Conservation (phyloP, 1,140 invertebrate species). For the Bombus difficillimus region DNA sequence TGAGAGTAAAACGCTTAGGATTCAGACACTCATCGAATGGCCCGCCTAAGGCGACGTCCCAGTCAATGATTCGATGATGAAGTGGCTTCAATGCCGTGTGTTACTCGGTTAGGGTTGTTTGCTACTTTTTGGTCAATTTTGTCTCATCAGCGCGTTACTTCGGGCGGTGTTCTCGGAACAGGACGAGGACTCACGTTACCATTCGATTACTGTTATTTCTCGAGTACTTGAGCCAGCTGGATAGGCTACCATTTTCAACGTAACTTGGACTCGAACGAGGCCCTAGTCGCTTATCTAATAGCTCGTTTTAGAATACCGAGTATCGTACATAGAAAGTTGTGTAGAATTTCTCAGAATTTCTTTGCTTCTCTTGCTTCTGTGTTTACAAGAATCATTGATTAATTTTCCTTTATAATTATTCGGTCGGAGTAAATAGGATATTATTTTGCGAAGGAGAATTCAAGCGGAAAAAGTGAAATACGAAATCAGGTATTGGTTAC, state of each 20-base stretch:
- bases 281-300: conserved; percentile 20
- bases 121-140: conserved; percentile 21
- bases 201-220: conserved; percentile 40
- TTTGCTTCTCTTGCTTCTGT: neutral
- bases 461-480: neutral
- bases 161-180: conserved; percentile 26
- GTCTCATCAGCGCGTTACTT: conserved; percentile 12
- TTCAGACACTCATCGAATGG: conserved; percentile 14
- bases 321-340: neutral
- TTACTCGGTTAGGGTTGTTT: conserved; percentile 12
- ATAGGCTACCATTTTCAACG: conserved; percentile 27
- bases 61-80: conserved; percentile 36
- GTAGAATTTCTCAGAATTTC: neutral
- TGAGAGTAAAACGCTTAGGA: neutral
- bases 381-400: neutral
- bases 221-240: neutral
- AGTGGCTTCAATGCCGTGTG: conserved; percentile 13
- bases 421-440: neutral
- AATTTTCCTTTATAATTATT: neutral
- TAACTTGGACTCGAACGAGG: conserved; percentile 9
- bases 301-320: neutral
- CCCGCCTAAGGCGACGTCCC: neutral
- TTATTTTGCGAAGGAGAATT: neutral
- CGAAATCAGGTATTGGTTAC: neutral
- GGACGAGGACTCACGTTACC: conserved; percentile 21